phyloP scores from a whole-genome alignment of 2,113 vertebrate genomes.

The Scalopus aquaticus region DNA sequence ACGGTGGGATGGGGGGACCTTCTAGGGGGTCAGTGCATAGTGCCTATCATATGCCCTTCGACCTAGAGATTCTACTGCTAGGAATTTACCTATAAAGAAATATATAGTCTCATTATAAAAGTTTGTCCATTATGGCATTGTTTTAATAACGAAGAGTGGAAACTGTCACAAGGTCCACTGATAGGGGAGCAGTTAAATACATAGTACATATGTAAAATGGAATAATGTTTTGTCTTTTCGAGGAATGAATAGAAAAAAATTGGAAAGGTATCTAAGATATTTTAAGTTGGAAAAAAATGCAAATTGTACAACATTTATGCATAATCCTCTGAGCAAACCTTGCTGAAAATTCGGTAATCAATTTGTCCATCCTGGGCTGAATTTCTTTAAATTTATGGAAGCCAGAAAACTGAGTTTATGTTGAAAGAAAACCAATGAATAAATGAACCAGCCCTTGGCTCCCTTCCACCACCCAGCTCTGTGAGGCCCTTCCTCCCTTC shows the following conservation, averaged over 20 bases:
- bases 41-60: background rate
- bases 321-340: constrained; percentile 27
- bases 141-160: background rate
- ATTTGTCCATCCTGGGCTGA: background rate
- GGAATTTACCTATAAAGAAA: background rate
- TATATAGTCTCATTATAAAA: background rate
- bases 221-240: constrained; percentile 44
- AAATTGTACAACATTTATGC: background rate
- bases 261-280: background rate
- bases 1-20: background rate
- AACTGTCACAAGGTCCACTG: background rate
- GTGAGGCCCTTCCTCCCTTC: background rate
- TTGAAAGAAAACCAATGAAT: background rate
- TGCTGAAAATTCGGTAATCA: constrained; percentile 43
- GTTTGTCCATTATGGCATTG: background rate
- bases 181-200: background rate
- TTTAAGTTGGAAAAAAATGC: background rate
- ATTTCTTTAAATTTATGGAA: constrained; percentile 40
- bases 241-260: background rate
- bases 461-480: background rate
- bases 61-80: constrained; percentile 1
- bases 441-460: too few species aligned
- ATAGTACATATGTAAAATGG: background rate
- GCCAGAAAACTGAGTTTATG: constrained; percentile 5
- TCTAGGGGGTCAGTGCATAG: background rate